Conservation (phyloP, 2,113 vertebrate species). For the Dicrurus megarhynchus region DNA sequence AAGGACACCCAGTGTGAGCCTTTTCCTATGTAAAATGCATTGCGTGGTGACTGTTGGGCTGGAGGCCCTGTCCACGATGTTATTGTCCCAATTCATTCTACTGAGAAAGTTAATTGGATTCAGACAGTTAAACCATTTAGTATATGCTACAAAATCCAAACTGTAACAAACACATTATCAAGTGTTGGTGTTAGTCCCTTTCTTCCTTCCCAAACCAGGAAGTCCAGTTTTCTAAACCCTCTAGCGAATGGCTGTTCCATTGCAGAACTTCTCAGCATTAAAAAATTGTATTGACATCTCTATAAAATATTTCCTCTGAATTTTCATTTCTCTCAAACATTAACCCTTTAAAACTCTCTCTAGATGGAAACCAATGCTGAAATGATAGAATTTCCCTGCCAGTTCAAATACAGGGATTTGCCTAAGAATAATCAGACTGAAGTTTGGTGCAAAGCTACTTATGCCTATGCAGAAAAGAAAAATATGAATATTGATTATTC, state of each 20-base stretch:
- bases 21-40: not conserved
- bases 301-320: not conserved
- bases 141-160: not conserved
- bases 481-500: not conserved
- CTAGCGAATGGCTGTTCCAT: not conserved
- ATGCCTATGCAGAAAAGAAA: not conserved
- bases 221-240: not conserved
- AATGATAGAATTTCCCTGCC: not conserved
- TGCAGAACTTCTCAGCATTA: rapidly evolving
- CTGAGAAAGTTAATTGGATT: not conserved
- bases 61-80: not conserved
- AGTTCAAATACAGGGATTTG: not conserved
- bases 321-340: not conserved
- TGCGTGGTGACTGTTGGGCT: not conserved
- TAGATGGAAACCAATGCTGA: not conserved
- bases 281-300: not conserved
- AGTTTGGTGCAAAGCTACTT: not conserved
- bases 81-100: not conserved
- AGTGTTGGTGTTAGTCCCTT: not conserved
- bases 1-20: not conserved
- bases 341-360: not conserved
- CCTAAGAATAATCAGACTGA: not conserved
- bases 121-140: not conserved
- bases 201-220: not conserved
- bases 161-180: not conserved